Conservation (phyloP, 2,113 vertebrate genomes). For the Egretta garzetta region DNA sequence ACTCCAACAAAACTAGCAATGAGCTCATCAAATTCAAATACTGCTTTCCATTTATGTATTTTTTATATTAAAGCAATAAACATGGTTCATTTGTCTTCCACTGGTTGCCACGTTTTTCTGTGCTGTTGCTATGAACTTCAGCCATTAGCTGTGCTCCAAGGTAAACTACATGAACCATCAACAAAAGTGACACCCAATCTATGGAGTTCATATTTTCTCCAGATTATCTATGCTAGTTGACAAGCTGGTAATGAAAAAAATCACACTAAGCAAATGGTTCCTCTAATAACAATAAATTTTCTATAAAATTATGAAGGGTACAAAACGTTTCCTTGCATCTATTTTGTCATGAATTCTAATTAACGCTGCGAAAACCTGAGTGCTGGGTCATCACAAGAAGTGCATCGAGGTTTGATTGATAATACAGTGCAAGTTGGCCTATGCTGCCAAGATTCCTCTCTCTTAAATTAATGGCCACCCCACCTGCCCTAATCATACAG, state of each 20-base stretch:
- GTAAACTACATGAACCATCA: conserved; percentile 98
- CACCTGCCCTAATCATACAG: conserved; percentile 93
- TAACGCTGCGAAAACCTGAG: conserved; percentile 86
- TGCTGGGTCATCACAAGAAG: conserved; percentile 98
- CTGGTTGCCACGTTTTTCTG: conserved; percentile 81
- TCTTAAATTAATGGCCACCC: conserved; percentile 92
- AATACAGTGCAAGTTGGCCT: conserved; percentile 82
- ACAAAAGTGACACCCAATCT: conserved; percentile 96
- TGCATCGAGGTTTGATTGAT: conserved; percentile 91
- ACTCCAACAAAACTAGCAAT: conserved; percentile 78
- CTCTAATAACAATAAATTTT: conserved; percentile 99
- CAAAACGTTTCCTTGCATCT: conserved; percentile 97
- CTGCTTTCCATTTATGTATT: conserved; percentile 85
- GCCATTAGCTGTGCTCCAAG: conserved; percentile 94
- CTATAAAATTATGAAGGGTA: conserved; percentile 98
- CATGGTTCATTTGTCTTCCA: conserved; percentile 83
- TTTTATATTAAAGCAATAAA: conserved; percentile 88
- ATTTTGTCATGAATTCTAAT: conserved; percentile 99
- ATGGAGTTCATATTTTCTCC: conserved; percentile 91
- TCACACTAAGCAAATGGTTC: conserved; percentile 99
- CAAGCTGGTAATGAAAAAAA: conserved; percentile 99
- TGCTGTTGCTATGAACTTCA: conserved; percentile 91
- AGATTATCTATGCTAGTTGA: conserved; percentile 97
- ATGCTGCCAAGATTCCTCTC: conserved; percentile 81
- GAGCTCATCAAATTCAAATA: conserved; percentile 84